These are phyloP conservation scores for Habropoda laboriosa DNA, from an alignment of 1,140 invertebrate genomes.

Conservation along the genomic window DNA sequence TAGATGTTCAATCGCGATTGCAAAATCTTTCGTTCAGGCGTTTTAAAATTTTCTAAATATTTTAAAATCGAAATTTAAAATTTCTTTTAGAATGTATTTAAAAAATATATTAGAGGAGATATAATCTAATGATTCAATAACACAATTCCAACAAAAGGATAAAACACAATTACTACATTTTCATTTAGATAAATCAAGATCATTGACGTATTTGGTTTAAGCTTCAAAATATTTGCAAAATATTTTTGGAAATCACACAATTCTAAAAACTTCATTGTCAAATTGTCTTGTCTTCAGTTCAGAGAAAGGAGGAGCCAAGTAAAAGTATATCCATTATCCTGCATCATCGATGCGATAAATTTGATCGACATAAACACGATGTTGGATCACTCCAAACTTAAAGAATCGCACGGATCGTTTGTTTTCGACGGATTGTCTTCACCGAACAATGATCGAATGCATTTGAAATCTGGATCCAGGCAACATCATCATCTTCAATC, in stretches of 20 bases:
- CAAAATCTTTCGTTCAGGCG: no score
- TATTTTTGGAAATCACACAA: background rate
- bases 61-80: no score
- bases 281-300: slow-evolving; percentile 68
- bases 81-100: no score
- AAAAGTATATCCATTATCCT: slow-evolving; percentile 72
- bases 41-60: no score
- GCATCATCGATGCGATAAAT: slow-evolving; percentile 71
- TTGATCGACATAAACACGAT: slow-evolving; percentile 65
- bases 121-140: no score
- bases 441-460: slow-evolving; percentile 57
- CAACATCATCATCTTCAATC: background rate
- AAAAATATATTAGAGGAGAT: no score
- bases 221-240: no score
- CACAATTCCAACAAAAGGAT: no score
- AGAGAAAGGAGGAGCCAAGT: slow-evolving; percentile 77
- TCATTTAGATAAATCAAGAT: no score
- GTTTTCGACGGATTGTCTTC: slow-evolving; percentile 10
- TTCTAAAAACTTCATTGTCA: background rate
- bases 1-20: no score
- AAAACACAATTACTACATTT: no score
- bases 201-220: no score
- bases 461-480: background rate
- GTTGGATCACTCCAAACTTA: slow-evolving; percentile 61
- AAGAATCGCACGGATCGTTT: background rate